Conservation (phyloP, 2,888 invertebrate species). For the Zhuqinia jingwanae region DNA sequence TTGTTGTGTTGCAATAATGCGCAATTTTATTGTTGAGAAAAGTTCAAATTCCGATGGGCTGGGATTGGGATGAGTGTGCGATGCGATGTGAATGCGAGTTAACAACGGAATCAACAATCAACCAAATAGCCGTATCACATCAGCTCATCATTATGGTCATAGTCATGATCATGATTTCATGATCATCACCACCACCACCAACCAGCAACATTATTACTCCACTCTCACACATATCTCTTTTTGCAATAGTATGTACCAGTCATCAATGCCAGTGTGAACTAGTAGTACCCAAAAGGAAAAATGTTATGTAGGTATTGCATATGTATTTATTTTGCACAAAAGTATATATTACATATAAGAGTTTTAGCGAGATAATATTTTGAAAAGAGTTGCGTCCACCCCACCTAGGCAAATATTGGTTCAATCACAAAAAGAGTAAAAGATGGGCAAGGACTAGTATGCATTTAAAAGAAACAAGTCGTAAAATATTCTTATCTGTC, state of each 20-base stretch:
- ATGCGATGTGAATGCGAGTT: no score
- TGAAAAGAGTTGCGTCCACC: constrained; percentile 26
- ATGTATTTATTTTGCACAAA: background rate
- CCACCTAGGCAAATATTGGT: constrained; percentile 14
- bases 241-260: no score
- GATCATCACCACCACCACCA: no score
- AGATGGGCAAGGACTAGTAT: background rate
- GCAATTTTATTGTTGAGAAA: background rate
- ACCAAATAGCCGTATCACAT: constrained; percentile 10
- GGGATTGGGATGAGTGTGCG: no score
- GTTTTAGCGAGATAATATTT: background rate
- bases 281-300: no score
- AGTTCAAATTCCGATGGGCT: background rate
- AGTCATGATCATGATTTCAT: no score
- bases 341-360: no score
- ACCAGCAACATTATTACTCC: no score
- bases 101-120: background rate
- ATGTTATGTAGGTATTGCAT: background rate
- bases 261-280: no score
- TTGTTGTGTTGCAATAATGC: background rate
- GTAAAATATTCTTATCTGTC: no score
- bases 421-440: constrained; percentile 4
- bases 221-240: no score
- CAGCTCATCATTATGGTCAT: no score
- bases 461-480: background rate